These are phyloP conservation scores for Heteractis magnifica DNA, from an alignment of 92 coral and sea anemone species.

Conservation along the genomic window DNA sequence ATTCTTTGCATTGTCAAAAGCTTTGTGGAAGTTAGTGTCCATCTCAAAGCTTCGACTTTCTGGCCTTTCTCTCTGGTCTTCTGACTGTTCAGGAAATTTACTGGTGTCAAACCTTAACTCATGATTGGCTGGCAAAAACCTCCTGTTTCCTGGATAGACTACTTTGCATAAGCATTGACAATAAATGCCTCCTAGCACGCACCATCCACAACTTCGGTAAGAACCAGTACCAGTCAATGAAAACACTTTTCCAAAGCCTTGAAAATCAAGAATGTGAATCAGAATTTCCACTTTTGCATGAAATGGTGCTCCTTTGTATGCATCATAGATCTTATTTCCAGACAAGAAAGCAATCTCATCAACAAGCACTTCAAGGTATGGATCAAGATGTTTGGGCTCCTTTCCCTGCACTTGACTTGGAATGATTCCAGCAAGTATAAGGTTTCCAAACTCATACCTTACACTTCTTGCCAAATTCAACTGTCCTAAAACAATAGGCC, in stretches of 20 bases:
- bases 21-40: slow-evolving; percentile 27
- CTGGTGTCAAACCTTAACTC: slow-evolving; percentile 9
- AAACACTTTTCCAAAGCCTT: slow-evolving; percentile 43
- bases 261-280: slow-evolving; percentile 44
- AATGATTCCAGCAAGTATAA: slow-evolving; percentile 31
- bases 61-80: slow-evolving; percentile 18
- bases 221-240: slow-evolving; percentile 34
- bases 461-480: slow-evolving; percentile 28
- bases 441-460: slow-evolving; percentile 19
- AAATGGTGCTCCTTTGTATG: slow-evolving; percentile 38
- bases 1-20: slow-evolving; percentile 31
- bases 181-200: slow-evolving; percentile 25
- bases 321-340: slow-evolving; percentile 27
- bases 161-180: slow-evolving; percentile 39
- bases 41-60: neutral
- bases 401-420: slow-evolving; percentile 34
- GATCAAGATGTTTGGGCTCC: slow-evolving; percentile 41
- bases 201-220: slow-evolving; percentile 38
- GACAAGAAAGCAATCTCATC: slow-evolving; percentile 22
- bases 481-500: slow-evolving; percentile 39
- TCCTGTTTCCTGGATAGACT: slow-evolving; percentile 43
- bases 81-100: slow-evolving; percentile 19
- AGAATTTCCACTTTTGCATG: slow-evolving; percentile 36
- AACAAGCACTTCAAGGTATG: slow-evolving; percentile 33
- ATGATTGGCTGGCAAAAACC: slow-evolving; percentile 32